Evolutionary conservation across 2,113 vertebrate species (phyloP), one percentile per base, ranked within the genome.

Genomic region (Pipa parva): DNA sequence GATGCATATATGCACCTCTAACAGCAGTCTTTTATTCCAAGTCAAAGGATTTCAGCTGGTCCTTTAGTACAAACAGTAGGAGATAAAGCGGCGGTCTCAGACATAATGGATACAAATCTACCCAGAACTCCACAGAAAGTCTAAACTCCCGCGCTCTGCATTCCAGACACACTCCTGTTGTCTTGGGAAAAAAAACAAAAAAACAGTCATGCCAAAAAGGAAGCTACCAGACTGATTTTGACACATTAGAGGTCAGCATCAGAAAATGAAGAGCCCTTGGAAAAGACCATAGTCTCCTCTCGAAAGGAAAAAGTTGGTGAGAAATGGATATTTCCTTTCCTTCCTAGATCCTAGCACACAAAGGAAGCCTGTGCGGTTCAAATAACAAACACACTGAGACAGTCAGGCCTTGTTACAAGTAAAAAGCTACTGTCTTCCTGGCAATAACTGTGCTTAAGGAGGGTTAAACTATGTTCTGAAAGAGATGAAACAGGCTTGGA

Each of bases 331-430:
- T 12, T 48, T 7, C 46, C 39, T 17, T 21, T 11, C 45, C 18
- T 49, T 12, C 18, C 46, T n/a, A 21, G 15, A 4, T 31, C 37
- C 24, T 17, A 4, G 20, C 25, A 12, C 55, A 67, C 64, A 67
- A 67, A 58, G 54, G 52, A 29, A 10, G 25, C 15, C 33, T 67
- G 63, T 67, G 46, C 36, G 27, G 52, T 28, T 57, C 20, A 29
- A 26, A 49, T 49, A 49, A 58, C 36, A 48, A 46, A 67, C 52
- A 56, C 13, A 9, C 22, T n/a, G 37, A 57, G 36, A 22, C 18
- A 21, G 20, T 58, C 29, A 37, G 29, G 17, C 28, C 26, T n/a
- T 31, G 6, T 31, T 17, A 25, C 9, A 56, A 7, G 25, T 13
- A 8, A 18, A n/a, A 13, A 42, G 39, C 15, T 5, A 42, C 13